Evolutionary conservation across 2,888 invertebrate species (phyloP), one percentile per base, ranked within the genome.

Genomic region (Rotaria macrura): DNA sequence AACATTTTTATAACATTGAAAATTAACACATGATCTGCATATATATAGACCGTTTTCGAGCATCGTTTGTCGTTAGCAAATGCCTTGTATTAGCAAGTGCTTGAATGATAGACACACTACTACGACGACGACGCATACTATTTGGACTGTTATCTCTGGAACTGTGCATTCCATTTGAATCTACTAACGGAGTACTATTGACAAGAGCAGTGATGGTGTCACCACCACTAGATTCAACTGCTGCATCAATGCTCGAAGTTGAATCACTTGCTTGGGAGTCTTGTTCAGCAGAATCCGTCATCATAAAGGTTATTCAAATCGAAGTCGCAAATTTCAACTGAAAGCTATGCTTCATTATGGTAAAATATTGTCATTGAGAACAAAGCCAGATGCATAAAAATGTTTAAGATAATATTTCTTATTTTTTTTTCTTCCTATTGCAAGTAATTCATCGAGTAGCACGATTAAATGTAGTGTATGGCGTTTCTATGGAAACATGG

Each of bases 51-150:
- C 79, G 23, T 43, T 43, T 40, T 79, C 79, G 79, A 43, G 79
- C 79, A 43, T 79, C 43, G 10, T 40, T 43, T 43, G 43, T 79
- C 43, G 79, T 9, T 9, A 79, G 25, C 43, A 79, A n/a, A 79
- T 79, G 79, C 25, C 40, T n/a, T 43, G 79, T 43, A 14, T 79
- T 79, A 7, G 25, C 79, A 79, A 79, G 43, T 14, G 79, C 43
- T n/a, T 79, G 40, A 43, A 79, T 43, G n/a, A 79, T 79, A 14
- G 79, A 79, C 43, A 65, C 65, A 65, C 65, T 65, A 65, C 65
- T 65, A 4, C 65, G 34, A 6, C 65, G 65, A 65, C 65, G 65
- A 34, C 65, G 65, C 38, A 20, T 0, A 14, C 20, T 9, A 34
- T 14, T 14, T 5, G 29, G 34, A 65, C 29, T 65, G 2, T 20